A percentile compares a stretch with the other conserved stretches of the same genome.
phyloP scores from a whole-genome alignment of 1,140 invertebrate genomes.

The Temnothorax nylanderi region DNA sequence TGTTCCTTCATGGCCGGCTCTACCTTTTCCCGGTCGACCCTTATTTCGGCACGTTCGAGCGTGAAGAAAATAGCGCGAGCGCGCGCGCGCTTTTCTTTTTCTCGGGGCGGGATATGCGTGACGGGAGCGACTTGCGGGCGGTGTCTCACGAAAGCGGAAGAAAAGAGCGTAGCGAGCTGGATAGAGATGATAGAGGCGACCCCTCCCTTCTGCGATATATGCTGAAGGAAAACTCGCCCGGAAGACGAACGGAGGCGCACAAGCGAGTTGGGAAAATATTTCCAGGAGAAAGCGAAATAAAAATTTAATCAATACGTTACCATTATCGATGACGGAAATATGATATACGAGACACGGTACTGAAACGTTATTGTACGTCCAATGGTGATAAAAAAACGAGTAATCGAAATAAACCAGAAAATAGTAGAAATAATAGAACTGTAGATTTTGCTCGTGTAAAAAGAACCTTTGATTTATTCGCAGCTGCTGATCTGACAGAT shows the following conservation, averaged over 20 bases:
- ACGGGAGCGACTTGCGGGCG: constrained; percentile 58
- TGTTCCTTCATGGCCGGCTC: constrained; percentile 46
- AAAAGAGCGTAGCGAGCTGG: neutral
- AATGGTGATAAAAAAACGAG: neutral
- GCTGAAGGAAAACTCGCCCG: neutral
- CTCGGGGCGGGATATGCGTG: constrained; percentile 56
- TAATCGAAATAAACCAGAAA: neutral
- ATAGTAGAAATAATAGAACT: neutral
- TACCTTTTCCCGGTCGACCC: constrained; percentile 56
- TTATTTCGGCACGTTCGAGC: constrained; percentile 75
- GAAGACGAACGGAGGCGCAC: neutral
- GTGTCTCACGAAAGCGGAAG: constrained; percentile 39
- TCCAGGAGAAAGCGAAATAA: neutral
- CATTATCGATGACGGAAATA: neutral
- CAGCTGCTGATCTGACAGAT: neutral
- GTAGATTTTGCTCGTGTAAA: neutral
- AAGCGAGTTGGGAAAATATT: constrained; percentile 30
- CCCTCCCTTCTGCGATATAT: neutral
- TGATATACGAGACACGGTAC: neutral
- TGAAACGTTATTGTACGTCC: neutral
- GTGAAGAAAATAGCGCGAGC: constrained; percentile 67
- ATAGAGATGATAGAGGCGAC: constrained; percentile 12
- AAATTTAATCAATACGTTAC: constrained; percentile 36
- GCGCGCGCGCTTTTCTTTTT: constrained; percentile 10
- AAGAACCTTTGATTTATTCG: neutral